Evolutionary conservation across 2,888 invertebrate genomes (phyloP).

Genomic region (Tiphia femorata): DNA sequence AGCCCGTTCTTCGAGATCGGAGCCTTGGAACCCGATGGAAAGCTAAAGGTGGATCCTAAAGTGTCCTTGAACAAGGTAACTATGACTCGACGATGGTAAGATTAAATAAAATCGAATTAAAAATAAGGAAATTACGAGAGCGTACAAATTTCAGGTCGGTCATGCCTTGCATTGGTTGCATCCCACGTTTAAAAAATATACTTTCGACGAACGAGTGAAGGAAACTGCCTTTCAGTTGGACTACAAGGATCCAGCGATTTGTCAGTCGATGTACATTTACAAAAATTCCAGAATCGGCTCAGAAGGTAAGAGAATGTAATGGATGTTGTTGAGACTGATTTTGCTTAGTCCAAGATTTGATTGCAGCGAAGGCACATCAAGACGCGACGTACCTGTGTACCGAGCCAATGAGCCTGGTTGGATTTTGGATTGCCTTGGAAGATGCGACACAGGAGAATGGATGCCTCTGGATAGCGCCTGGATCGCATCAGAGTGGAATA

Average conservation of each 20-base stretch:
- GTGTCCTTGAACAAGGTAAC: slow-evolving; percentile 81
- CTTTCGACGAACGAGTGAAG: slow-evolving; percentile 87
- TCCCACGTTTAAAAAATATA: slow-evolving; percentile 84
- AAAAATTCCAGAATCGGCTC: slow-evolving; percentile 94
- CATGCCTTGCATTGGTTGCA: slow-evolving; percentile 89
- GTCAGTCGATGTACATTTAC: slow-evolving; percentile 98
- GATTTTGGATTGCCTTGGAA: slow-evolving; percentile 97
- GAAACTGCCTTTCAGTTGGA: slow-evolving; percentile 80
- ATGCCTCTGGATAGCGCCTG: slow-evolving; percentile 92
- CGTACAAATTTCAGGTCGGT: slow-evolving; percentile 75
- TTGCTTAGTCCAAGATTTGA: neutral
- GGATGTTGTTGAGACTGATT: neutral
- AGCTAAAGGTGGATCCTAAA: slow-evolving; percentile 76
- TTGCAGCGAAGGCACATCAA: slow-evolving; percentile 82
- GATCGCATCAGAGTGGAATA: slow-evolving; percentile 89
- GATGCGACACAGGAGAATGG: slow-evolving; percentile 95
- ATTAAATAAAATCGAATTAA: neutral
- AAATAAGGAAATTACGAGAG: neutral
- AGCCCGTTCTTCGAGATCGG: slow-evolving; percentile 91
- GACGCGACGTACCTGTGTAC: slow-evolving; percentile 91
- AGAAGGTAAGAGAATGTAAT: slow-evolving; percentile 75
- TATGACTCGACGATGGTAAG: neutral
- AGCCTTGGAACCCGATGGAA: slow-evolving; percentile 83
- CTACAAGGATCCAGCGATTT: slow-evolving; percentile 84
- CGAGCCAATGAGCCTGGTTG: slow-evolving; percentile 84